Base-by-base conservation (phyloP, 2,113 vertebrate genomes). In the Psittacula cyanocephala region DNA sequence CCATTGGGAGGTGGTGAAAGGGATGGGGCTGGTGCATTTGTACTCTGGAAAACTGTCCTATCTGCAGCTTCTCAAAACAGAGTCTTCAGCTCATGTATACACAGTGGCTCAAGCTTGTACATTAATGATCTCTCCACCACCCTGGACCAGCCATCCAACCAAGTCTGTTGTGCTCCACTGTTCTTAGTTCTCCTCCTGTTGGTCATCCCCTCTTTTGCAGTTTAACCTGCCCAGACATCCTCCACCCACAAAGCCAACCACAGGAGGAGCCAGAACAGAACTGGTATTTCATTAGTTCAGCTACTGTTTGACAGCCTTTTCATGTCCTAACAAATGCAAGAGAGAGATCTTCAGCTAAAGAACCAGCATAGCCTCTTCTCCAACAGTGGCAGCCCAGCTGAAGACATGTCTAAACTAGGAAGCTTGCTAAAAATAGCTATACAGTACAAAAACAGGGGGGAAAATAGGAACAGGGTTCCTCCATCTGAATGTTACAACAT, bases 261-360 rank as follows among this genome's bases (percentile, higher is more conserved):
- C 17, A 90, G 86, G 90, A 93, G 92, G 69, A 88, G 86, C 52
- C 52, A 69, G 14, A 78, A 39, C 1, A 0, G 39, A 86, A 75
- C 64, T 62, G 18, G 39, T 79, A 55, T 86, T 88, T 83, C 86
- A 28, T 65, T 88, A 71, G n/a, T 83, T 53, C 93, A 88, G 62
- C 72, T 70, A 63, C 86, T 78, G 16, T 39, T 28, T 64, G 72
- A n/a, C 52, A 62, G 70, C 60, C 27, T 80, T 53, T 68, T 91
- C 88, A 41, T 52, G 86, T 84, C 69, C 69, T 55, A 92, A 88
- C 68, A 96, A 65, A 95, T 53, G 47, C 37, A 29, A 70, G 35
- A 9, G 24, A 57, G 33, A 49, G 35, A 62, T 55, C 50, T 70
- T 65, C 46, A 62, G 43, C 50, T 62, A 19, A 31, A 52, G 63